These are phyloP conservation scores for Bombylius discolor DNA, from an alignment of 2,888 invertebrate genomes.

Conservation along the genomic window DNA sequence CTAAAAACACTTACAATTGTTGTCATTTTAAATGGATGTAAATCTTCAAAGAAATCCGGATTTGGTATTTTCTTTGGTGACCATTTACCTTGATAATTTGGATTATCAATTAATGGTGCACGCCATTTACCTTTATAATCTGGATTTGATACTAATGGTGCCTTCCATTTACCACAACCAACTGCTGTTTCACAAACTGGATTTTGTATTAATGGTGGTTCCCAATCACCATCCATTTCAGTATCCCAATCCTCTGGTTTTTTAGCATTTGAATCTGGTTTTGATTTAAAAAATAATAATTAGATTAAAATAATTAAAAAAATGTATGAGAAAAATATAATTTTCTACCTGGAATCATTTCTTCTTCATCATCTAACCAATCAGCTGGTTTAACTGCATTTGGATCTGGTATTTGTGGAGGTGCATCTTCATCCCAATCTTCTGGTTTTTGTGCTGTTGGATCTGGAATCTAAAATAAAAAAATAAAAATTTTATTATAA, in stretches of 20 bases:
- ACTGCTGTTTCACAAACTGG: constrained; percentile 63
- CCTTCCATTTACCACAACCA: constrained; percentile 87
- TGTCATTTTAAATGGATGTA: constrained; percentile 78
- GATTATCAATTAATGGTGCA: constrained; percentile 79
- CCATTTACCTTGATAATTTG: constrained; percentile 95
- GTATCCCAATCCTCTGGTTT: constrained; percentile 95
- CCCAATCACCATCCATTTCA: constrained; percentile 99
- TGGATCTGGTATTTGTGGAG: constrained; percentile 77
- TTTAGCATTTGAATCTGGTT: constrained; percentile 60
- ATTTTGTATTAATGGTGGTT: constrained; percentile 84
- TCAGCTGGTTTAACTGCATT: constrained; percentile 73
- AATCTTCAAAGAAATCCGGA: constrained; percentile 86
- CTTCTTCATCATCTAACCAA: constrained; percentile 87
- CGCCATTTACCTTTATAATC: constrained; percentile 89
- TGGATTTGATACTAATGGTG: constrained; percentile 77
- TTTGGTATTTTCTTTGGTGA: constrained; percentile 72
- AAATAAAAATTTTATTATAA: neutral
- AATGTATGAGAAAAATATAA: constrained; percentile 23
- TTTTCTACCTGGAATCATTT: constrained; percentile 48
- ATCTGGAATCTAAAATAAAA: constrained; percentile 56
- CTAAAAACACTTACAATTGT: constrained; percentile 58
- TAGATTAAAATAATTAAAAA: neutral
- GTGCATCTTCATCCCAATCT: constrained; percentile 94
- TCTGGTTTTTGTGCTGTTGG: constrained; percentile 80
- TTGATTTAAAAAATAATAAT: neutral